Base-by-base conservation (phyloP, 2,113 vertebrate species). In the Pangasianodon gigas region DNA sequence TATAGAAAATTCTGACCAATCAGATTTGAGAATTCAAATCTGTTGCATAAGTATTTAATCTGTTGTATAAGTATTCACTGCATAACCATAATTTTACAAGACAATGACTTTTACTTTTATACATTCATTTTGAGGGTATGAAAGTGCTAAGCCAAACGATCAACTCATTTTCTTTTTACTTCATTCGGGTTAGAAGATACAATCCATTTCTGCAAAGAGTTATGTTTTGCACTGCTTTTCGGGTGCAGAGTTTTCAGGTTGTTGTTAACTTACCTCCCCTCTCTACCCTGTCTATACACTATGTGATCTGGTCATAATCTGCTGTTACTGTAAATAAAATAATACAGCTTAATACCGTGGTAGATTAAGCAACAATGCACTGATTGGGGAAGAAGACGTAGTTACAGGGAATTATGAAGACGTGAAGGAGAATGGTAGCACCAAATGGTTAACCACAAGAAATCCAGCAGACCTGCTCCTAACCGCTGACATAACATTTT, bases 401-500 rank as follows among this genome's bases (percentile, higher is more conserved):
- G 7, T 80, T 85, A 85, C 6, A 81, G 56, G 26, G 82, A 88
- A 94, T 74, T 21, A 52, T 92, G 92, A 89, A 90, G 93, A 93
- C 88, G 18, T 44, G 85, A 89, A 52, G 86, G 87, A 90, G 67
- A 46, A 79, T 86, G 81, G 46, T 86, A 62, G 84, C 80, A 89
- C 54, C 89, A 94, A 93, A 87, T 84, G 86, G 86, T 74, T 88
- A 93, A 85, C 86, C 91, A 87, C 90, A 77, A 91, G 86, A 83
- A 89, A 86, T 90, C 92, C 87, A 91, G 91, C 90, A 86, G 83
- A 65, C 91, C 92, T 88, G 89, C 80, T 41, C 29, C 16, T 91
- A 95, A 93, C 93, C 89, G 62, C 93, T 92, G 52, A 84, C 60
- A 90, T 94, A 94, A 95, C 92, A 91, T 91, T 93, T 93, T 93